phyloP scores from a whole-genome alignment of 1,140 invertebrate genomes.

The Drosophila suzukii region DNA sequence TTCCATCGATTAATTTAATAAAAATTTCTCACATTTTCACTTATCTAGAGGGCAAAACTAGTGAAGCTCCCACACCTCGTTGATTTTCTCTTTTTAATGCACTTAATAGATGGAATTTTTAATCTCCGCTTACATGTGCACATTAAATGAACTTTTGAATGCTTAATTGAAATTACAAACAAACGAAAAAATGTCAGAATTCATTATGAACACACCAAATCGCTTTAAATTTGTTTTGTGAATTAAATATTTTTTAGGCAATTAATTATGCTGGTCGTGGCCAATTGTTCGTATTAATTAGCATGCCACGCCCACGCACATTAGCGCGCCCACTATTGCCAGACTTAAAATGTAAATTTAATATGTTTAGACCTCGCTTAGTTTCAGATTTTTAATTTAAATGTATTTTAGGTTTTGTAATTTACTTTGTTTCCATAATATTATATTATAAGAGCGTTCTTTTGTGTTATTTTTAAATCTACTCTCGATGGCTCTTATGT shows the following conservation, averaged over 20 bases:
- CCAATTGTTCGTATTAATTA: conserved; percentile 31
- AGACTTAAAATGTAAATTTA: conserved; percentile 9
- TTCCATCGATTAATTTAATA: conserved; percentile 59
- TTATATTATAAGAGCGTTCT: not conserved
- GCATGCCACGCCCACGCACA: conserved; percentile 10
- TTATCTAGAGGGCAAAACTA: not conserved
- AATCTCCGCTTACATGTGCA: conserved; percentile 34
- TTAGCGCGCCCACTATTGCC: not conserved
- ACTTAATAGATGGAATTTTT: conserved; percentile 25
- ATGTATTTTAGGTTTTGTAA: not conserved
- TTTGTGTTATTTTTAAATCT: not conserved
- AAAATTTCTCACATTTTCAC: conserved; percentile 14
- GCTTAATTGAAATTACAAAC: not conserved
- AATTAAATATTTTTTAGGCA: conserved; percentile 33
- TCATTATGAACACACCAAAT: conserved; percentile 6
- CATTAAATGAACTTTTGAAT: conserved; percentile 21
- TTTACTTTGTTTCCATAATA: not conserved
- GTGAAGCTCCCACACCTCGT: not conserved
- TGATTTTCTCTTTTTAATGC: conserved; percentile 7
- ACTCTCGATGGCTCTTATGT: too few relatives aligned
- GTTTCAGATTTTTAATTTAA: conserved; percentile 7
- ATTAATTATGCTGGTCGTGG: conserved; percentile 35
- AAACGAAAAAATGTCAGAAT: conserved; percentile 10
- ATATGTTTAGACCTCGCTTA: not conserved
- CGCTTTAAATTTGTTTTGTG: conserved; percentile 2